Percentiles rank a stretch among this genome's conserved stretches.
Evolutionary conservation across 2,113 vertebrate genomes (phyloP).

Genomic region (Ellobius talpinus): DNA sequence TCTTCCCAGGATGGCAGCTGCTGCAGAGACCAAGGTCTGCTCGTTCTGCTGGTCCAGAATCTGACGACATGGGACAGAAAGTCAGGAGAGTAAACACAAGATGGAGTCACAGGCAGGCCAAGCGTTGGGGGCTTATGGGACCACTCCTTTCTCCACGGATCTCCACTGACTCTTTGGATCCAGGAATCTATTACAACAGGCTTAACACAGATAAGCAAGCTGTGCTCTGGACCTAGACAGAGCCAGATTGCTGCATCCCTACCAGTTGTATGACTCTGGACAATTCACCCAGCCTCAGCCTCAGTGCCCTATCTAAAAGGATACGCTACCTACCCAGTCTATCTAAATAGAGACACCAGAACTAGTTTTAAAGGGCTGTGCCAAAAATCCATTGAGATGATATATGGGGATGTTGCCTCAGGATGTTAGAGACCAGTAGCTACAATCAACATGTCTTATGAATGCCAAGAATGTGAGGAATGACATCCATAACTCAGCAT

Average conservation of each 20-base stretch:
- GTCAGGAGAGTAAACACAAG: neutral
- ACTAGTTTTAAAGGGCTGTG: neutral
- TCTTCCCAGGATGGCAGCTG: neutral
- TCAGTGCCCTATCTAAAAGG: neutral
- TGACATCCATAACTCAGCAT: slow-evolving; percentile 29
- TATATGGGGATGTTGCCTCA: neutral
- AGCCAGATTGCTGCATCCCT: neutral
- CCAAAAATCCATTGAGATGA: neutral
- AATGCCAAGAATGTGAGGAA: slow-evolving; percentile 40
- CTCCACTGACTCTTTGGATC: neutral
- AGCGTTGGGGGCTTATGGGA: neutral
- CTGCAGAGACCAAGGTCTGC: neutral
- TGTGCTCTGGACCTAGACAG: neutral
- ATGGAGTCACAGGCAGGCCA: neutral
- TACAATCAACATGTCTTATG: neutral
- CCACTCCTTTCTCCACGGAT: neutral
- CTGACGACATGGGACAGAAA: neutral
- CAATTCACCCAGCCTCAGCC: neutral
- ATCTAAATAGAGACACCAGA: neutral
- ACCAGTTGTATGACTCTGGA: neutral
- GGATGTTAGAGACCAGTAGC: neutral
- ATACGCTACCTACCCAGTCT: neutral
- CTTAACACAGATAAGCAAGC: neutral
- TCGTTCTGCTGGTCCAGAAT: neutral
- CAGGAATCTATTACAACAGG: neutral